Base-by-base conservation (phyloP, 2,113 vertebrate species). In the Helogale parvula region DNA sequence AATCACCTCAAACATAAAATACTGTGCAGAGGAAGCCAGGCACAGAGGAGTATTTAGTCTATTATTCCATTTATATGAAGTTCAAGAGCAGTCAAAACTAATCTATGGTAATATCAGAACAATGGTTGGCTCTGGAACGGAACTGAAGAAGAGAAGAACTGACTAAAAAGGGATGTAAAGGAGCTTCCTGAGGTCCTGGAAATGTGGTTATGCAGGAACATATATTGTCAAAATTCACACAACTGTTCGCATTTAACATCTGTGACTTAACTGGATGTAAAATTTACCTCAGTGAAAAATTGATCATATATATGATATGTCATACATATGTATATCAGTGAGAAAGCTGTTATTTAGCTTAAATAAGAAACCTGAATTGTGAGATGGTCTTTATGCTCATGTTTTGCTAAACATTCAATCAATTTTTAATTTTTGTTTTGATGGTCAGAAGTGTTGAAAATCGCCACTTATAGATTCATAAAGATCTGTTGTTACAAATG, bases 351-450 rank as follows among this genome's bases (percentile, higher is more conserved):
- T 52, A 41, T 15, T 60, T 69, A 92, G 17, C 47, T 82, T 94
- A 82, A 41, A 69, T 74, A 87, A 92, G 83, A 89, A 77, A 83
- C 87, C 47, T 60, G 63, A 65, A 79, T 80, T 85, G 41, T 68
- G n/a, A 90, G 74, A 60, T 77, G 41, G 52, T 76, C 47, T 76
- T 91, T 45, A 82, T 33, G 54, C 29, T 33, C 7, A 21, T 60
- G 7, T 69, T 69, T 91, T 88, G 60, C 35, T 45, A 3, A 21
- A 90, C 57, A 74, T 60, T 97, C 50, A 52, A 60, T 69, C 29
- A n/a, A 80, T 89, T 84, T 47, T 79, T 60, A 71, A 65, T 71
- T 92, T 86, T 79, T 92, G 71, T 79, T 96, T 90, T 50, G 66
- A 52, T 83, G 23, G 23, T 47, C 76, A 13, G 45, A 72, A 84